phyloP scores from a whole-genome alignment of 2,113 vertebrate species.

The Noturus placidus region DNA sequence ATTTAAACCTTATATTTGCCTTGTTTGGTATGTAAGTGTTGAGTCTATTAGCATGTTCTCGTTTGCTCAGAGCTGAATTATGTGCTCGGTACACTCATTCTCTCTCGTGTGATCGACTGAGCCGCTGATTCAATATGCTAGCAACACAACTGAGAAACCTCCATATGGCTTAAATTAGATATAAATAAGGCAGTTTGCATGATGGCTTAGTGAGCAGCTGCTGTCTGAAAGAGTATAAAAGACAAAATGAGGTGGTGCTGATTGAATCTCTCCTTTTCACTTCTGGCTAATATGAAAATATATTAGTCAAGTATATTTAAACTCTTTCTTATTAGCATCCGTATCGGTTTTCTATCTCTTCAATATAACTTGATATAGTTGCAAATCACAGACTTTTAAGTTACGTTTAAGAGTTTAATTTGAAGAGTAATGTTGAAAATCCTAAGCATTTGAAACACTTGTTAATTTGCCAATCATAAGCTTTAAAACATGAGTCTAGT shows the following conservation, averaged over 20 bases:
- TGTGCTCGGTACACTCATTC: background rate
- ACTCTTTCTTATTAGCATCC: background rate
- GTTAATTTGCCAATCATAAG: background rate
- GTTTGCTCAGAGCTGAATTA: background rate
- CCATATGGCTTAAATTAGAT: slow-evolving; percentile 33
- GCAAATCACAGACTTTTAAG: background rate
- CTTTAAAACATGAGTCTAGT: background rate
- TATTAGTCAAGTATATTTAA: background rate
- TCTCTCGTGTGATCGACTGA: slow-evolving; percentile 37
- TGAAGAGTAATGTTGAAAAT: background rate
- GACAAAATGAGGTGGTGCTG: background rate
- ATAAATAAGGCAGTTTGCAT: slow-evolving; percentile 23
- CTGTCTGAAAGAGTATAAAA: background rate
- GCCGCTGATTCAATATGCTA: slow-evolving; percentile 34
- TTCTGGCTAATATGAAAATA: background rate
- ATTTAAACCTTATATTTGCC: background rate
- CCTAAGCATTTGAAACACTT: background rate
- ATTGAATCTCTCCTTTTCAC: slow-evolving; percentile 8
- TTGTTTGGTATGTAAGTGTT: background rate
- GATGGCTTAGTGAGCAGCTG: slow-evolving; percentile 18
- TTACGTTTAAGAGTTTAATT: too few relatives aligned
- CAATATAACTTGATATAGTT: background rate
- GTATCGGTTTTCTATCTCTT: background rate
- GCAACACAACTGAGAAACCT: slow-evolving; percentile 31
- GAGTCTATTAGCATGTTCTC: background rate